Conservation (phyloP, 2,888 invertebrate species). For the Callinectes sapidus region DNA sequence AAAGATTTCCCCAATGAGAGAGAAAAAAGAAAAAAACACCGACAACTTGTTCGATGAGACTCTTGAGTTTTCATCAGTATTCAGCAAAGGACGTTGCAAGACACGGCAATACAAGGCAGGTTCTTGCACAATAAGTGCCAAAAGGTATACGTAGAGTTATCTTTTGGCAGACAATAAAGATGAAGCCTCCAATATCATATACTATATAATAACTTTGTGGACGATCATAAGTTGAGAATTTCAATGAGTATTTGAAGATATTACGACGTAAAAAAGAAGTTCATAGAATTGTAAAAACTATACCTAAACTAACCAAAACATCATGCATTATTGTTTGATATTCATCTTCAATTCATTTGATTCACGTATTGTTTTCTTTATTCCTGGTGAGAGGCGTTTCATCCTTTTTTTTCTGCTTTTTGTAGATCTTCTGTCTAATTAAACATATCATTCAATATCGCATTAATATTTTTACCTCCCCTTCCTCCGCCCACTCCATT, state of each 20-base stretch:
- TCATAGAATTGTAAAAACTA: too few species aligned
- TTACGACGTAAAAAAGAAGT: too few species aligned
- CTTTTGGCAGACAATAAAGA: too few species aligned
- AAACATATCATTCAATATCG: not conserved
- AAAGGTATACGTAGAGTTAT: not conserved
- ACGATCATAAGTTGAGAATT: too few species aligned
- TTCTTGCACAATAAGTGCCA: not conserved
- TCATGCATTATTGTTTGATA: not conserved
- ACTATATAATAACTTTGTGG: too few species aligned
- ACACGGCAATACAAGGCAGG: not conserved
- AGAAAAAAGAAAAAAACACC: too few species aligned
- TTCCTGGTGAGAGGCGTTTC: not conserved
- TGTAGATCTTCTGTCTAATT: not conserved
- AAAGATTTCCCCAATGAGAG: not conserved
- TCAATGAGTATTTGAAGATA: too few species aligned
- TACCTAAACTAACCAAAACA: too few species aligned
- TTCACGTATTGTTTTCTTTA: not conserved
- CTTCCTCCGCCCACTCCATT: conserved; percentile 11
- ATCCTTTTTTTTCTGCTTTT: not conserved
- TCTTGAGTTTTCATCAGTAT: too few species aligned
- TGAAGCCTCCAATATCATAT: too few species aligned
- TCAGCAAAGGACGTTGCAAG: not conserved
- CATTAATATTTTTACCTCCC: not conserved
- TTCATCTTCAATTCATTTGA: not conserved
- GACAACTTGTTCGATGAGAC: too few species aligned